A percentile compares a stretch with the other conserved stretches of the same genome.
phyloP scores from a whole-genome alignment of 2,113 vertebrate genomes.

The Rhynchopsitta pachyrhyncha region DNA sequence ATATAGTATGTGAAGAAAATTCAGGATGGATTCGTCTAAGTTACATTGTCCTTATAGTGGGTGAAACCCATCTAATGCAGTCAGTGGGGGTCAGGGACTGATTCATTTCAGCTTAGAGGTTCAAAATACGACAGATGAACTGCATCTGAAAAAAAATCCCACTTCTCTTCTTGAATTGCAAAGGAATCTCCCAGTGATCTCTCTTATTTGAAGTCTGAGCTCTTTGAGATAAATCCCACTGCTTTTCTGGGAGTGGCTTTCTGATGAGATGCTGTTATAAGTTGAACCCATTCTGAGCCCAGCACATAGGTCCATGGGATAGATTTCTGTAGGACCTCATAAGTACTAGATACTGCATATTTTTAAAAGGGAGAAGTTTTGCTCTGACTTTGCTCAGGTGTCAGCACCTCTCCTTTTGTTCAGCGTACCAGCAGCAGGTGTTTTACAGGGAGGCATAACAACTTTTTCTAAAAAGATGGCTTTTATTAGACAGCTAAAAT shows the following conservation, averaged over 20 bases:
- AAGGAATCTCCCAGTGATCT: neutral
- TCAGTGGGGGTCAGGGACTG: neutral
- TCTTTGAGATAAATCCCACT: neutral
- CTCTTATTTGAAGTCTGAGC: neutral
- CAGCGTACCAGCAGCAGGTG: neutral
- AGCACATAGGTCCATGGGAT: neutral
- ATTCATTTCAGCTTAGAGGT: neutral
- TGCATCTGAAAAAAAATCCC: neutral
- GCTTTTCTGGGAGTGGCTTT: neutral
- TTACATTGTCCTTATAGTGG: neutral
- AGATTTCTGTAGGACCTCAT: neutral
- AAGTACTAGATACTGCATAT: neutral
- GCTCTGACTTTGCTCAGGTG: neutral
- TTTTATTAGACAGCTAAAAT: neutral
- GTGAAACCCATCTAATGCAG: neutral
- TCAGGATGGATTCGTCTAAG: neutral
- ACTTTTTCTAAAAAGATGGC: neutral
- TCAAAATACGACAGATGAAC: neutral
- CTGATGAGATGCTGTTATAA: neutral
- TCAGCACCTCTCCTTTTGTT: neutral
- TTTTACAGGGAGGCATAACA: neutral
- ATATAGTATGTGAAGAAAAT: neutral
- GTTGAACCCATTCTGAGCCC: neutral
- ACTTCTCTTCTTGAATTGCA: neutral
- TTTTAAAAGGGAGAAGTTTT: neutral